Base-by-base conservation (phyloP, 2,113 vertebrate species). In the Mobula hypostoma region DNA sequence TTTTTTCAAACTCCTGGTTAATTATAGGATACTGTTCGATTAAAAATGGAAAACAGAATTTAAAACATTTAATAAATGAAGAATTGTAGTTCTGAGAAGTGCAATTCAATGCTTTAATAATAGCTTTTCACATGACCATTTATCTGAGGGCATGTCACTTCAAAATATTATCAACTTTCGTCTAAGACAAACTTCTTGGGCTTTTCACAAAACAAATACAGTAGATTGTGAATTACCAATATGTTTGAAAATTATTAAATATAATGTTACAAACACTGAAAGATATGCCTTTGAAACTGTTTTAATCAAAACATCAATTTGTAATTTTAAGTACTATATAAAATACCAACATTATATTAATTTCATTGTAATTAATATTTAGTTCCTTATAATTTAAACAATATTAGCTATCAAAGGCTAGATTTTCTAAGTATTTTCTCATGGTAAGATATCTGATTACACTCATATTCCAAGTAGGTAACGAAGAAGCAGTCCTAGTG, bases 21-120 rank as follows among this genome's bases (percentile, higher is more conserved):
- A 93, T 93, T 93, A 93, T 5, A 56, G 91, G 66, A 48, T 93
- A 48, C 29, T 90, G 61, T 90, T 90, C 7, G 32, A 66, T 90
- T 32, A 88, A 88, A 88, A 61, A 63, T 87, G 58, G 85, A 88
- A 88, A 88, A 88, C 63, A 90, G 85, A 90, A 66, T 15, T 66
- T 58, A 90, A 66, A 32, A 4, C 61, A 90, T 90, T 36, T 90
- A 29, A 90, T 90, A 90, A 29, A 90, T 90, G 61, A 66, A 14
- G 61, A 66, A 63, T 32, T 88, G n/a, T 29, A 90, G 6, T 90
- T 90, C 15, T 19, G 29, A 66, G 85, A 68, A 66, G 24, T 87
- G 29, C 66, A 90, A 90, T 90, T 32, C 61, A 66, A 90, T 68
- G 66, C 27, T 90, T 90, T 90, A 32, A 32, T 19, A 66, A 66